phyloP scores from a whole-genome alignment of 2,797 vertebrate species.

The Sebastes iracundus region DNA sequence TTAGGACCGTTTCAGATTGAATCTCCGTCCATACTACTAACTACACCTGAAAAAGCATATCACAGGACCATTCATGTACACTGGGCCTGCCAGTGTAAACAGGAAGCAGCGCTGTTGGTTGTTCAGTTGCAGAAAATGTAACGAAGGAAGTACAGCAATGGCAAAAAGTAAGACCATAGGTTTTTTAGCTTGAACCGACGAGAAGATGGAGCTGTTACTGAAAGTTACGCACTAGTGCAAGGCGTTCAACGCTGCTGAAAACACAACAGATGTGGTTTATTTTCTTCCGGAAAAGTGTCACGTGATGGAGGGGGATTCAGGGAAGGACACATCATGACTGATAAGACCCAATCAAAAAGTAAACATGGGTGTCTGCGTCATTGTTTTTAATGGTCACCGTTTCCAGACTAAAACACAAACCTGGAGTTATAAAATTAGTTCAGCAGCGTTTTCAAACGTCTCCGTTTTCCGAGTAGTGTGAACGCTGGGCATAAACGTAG shows the following conservation, averaged over 20 bases:
- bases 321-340: too few species aligned
- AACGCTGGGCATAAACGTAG: not conserved
- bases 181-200: rapidly evolving
- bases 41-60: not conserved
- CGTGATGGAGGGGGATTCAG: too few species aligned
- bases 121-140: not conserved
- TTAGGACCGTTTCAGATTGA: not conserved
- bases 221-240: not conserved
- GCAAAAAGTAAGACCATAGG: not conserved
- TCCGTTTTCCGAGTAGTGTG: not conserved
- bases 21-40: not conserved
- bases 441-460: not conserved
- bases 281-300: too few species aligned
- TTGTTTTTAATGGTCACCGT: not conserved
- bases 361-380: not conserved
- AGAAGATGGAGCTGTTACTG: not conserved
- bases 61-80: not conserved
- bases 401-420: not conserved
- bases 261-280: not conserved
- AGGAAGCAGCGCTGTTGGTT: not conserved
- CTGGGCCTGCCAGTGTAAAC: not conserved
- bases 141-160: not conserved
- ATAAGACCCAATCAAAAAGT: too few species aligned
- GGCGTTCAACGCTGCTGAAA: not conserved
- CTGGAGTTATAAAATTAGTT: not conserved